Conservation (phyloP, 2,797 vertebrate genomes). For the Crenuchus spilurus region DNA sequence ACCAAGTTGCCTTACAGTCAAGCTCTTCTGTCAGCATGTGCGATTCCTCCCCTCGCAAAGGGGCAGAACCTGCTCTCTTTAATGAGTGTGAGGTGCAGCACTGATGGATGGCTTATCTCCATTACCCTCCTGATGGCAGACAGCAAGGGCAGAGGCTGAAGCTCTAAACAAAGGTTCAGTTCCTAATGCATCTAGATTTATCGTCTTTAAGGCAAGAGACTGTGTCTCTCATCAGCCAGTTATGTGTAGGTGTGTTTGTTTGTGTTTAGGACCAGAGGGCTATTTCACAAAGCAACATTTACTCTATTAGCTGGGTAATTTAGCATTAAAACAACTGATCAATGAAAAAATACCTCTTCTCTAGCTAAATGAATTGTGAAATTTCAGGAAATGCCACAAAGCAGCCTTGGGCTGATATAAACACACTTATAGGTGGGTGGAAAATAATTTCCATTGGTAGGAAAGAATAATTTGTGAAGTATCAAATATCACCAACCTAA, state of each 20-base stretch:
- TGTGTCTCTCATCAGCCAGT: constrained; percentile 42
- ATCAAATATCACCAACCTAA: too few relatives aligned
- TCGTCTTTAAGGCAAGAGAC: constrained; percentile 42
- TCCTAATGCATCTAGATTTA: constrained; percentile 52
- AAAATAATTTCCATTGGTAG: too few relatives aligned
- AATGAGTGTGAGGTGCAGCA: constrained; percentile 36
- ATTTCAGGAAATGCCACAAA: too few relatives aligned
- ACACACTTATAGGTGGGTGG: too few relatives aligned
- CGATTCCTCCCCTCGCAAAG: constrained; percentile 18
- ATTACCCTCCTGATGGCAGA: constrained; percentile 51
- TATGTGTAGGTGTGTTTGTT: constrained; percentile 36
- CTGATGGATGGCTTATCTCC: constrained; percentile 53
- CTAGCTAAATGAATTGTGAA: not conserved
- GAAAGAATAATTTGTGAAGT: too few relatives aligned
- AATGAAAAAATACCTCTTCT: not conserved
- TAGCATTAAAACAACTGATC: constrained; percentile 1
- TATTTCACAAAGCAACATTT: not conserved
- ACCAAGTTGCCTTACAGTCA: not conserved
- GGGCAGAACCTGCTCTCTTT: constrained; percentile 18
- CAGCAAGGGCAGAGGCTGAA: constrained; percentile 39
- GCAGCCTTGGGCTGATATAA: too few relatives aligned
- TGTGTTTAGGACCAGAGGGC: not conserved
- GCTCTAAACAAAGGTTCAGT: constrained; percentile 55
- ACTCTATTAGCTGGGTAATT: not conserved
- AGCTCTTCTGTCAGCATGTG: constrained; percentile 1